A percentile compares a stretch with the other conserved stretches of the same genome.
phyloP scores from a whole-genome alignment of 2,113 vertebrate genomes.

The Rana temporaria region DNA sequence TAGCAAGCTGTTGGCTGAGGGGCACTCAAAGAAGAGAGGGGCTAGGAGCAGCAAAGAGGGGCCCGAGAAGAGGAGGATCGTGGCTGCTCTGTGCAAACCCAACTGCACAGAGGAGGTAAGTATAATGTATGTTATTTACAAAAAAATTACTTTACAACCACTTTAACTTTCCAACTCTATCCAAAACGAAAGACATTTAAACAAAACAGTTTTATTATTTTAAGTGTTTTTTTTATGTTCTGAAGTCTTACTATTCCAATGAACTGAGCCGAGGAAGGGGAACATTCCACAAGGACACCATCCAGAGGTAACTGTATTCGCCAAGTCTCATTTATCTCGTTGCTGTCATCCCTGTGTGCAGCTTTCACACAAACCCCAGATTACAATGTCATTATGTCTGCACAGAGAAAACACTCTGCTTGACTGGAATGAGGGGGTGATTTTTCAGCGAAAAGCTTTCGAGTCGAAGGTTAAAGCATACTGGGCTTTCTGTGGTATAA shows the following conservation, averaged over 20 bases:
- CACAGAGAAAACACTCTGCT: not conserved
- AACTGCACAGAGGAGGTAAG: too few species aligned
- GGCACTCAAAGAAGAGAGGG: too few species aligned
- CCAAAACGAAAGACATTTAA: too few species aligned
- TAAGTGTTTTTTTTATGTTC: too few species aligned
- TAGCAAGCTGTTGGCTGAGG: too few species aligned
- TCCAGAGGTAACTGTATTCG: not conserved
- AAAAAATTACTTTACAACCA: too few species aligned
- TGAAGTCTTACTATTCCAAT: not conserved
- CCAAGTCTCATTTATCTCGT: not conserved
- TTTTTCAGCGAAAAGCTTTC: not conserved
- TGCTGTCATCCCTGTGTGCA: not conserved
- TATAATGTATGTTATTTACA: too few species aligned
- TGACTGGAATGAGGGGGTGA: not conserved
- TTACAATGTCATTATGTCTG: not conserved
- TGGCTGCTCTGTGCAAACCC: too few species aligned
- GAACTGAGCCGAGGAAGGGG: not conserved
- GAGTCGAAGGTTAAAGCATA: not conserved
- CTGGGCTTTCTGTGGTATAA: constrained; percentile 38
- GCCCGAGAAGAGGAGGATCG: too few species aligned
- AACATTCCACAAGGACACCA: not conserved
- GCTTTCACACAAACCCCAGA: constrained; percentile 10
- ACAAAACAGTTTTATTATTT: too few species aligned
- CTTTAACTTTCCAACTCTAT: too few species aligned
- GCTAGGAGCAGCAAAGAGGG: too few species aligned